These are phyloP conservation scores for Cyprinella venusta DNA, from an alignment of 2,797 vertebrate species.

Conservation along the genomic window DNA sequence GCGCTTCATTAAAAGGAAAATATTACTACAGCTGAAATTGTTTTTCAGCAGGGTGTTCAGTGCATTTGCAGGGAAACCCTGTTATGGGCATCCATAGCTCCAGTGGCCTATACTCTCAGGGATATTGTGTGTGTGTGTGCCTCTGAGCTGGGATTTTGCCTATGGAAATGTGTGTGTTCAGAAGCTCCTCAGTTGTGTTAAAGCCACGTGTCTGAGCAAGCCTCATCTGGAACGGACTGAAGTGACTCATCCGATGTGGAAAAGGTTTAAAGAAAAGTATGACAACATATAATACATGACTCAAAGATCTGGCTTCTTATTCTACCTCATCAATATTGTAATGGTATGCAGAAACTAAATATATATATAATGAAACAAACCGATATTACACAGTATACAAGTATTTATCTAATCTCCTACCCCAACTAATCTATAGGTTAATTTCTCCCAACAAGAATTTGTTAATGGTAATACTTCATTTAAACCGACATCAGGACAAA, in stretches of 20 bases:
- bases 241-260: conserved; percentile 66
- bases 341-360: neutral
- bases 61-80: conserved; percentile 52
- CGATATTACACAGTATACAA: no score
- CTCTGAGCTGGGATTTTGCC: conserved; percentile 29
- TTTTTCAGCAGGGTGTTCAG: conserved; percentile 46
- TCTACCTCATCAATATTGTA: conserved; percentile 17
- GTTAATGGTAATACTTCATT: neutral
- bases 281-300: conserved; percentile 63
- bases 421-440: neutral
- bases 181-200: conserved; percentile 42
- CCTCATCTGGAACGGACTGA: conserved; percentile 65
- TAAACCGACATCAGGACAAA: neutral
- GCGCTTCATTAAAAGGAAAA: conserved; percentile 20
- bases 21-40: conserved; percentile 53
- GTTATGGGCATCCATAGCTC: conserved; percentile 47
- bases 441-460: neutral
- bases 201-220: conserved; percentile 63
- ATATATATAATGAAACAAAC: neutral
- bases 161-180: conserved; percentile 33
- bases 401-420: neutral
- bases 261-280: conserved; percentile 24
- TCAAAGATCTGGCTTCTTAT: conserved; percentile 61
- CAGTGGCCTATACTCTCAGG: conserved; percentile 33
- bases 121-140: neutral